Conservation (phyloP, 2,797 vertebrate species). For the Decapterus maruadsi region DNA sequence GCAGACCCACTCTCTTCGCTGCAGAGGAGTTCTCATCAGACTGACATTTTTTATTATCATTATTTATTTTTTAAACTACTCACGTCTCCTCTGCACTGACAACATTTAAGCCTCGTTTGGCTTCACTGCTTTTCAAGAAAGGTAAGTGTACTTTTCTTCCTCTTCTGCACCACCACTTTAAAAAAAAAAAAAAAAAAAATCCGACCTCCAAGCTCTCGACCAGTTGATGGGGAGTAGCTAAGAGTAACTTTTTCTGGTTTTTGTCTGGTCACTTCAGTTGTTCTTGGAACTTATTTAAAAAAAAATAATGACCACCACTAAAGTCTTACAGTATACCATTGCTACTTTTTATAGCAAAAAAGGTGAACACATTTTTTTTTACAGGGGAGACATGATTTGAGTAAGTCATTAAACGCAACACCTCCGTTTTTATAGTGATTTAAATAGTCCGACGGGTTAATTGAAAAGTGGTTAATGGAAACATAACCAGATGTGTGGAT, state of each 20-base stretch:
- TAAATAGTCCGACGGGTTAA: slow-evolving; percentile 50
- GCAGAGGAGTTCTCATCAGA: slow-evolving; percentile 78
- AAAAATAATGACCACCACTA: fast-evolving
- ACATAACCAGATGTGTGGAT: slow-evolving; percentile 89
- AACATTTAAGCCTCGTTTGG: slow-evolving; percentile 43
- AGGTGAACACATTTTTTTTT: background rate
- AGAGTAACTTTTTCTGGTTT: slow-evolving; percentile 58
- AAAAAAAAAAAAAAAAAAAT: slow-evolving; percentile 10
- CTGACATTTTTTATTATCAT: slow-evolving; percentile 57
- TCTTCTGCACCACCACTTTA: slow-evolving; percentile 15
- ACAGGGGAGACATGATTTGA: background rate
- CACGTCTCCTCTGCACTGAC: slow-evolving; percentile 46
- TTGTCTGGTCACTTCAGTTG: background rate
- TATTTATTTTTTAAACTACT: background rate
- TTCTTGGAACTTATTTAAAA: background rate
- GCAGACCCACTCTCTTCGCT: slow-evolving; percentile 63
- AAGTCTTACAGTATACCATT: background rate
- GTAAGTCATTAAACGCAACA: slow-evolving; percentile 38
- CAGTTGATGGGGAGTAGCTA: slow-evolving; percentile 31
- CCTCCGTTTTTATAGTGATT: slow-evolving; percentile 19
- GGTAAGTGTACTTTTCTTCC: slow-evolving; percentile 72
- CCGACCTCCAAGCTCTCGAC: slow-evolving; percentile 20
- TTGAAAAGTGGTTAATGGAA: slow-evolving; percentile 83
- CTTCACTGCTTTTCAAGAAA: slow-evolving; percentile 68
- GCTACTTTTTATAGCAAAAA: background rate